These are phyloP conservation scores for Drosophila emarginata DNA, from an alignment of 2,888 invertebrate genomes.

Conservation along the genomic window DNA sequence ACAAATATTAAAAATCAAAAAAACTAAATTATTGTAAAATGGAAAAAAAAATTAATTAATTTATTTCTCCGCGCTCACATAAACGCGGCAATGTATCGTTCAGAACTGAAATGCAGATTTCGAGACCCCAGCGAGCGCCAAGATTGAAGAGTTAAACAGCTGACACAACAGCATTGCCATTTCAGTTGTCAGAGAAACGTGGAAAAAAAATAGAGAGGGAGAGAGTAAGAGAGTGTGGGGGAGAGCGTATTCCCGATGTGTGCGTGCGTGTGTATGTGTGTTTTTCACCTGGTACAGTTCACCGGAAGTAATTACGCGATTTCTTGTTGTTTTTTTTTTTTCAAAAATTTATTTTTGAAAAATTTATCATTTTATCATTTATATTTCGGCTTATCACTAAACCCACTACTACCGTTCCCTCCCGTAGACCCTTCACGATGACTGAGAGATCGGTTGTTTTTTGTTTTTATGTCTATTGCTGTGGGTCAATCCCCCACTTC, in stretches of 20 bases:
- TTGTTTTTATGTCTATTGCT: constrained; percentile 6
- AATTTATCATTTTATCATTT: constrained; percentile 41
- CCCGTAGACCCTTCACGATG: constrained; percentile 16
- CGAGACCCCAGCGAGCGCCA: constrained; percentile 10
- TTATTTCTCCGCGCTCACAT: constrained; percentile 55
- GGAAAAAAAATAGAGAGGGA: constrained; percentile 1
- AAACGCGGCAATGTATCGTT: constrained; percentile 60
- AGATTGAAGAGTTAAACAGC: constrained; percentile 18
- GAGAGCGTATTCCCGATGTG: not conserved
- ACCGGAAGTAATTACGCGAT: constrained; percentile 64
- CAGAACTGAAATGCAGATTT: constrained; percentile 51
- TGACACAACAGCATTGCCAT: constrained; percentile 6
- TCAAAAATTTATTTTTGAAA: not conserved
- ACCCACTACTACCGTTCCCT: constrained; percentile 10
- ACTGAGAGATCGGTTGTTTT: constrained; percentile 34
- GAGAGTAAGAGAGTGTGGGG: not conserved
- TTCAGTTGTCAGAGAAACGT: not conserved
- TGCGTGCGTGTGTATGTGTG: constrained; percentile 4
- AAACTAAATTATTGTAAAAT: constrained; percentile 36
- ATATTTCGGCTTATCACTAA: constrained; percentile 49
- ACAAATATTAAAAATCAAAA: constrained; percentile 44
- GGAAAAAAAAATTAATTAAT: constrained; percentile 21
- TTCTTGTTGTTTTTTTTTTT: not conserved
- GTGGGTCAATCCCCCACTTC: constrained; percentile 49
- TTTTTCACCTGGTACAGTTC: constrained; percentile 20